Evolutionary conservation across 2,888 invertebrate genomes (phyloP), one percentile per base, ranked within the genome.

Genomic region (Chrysolina oricalcia): DNA sequence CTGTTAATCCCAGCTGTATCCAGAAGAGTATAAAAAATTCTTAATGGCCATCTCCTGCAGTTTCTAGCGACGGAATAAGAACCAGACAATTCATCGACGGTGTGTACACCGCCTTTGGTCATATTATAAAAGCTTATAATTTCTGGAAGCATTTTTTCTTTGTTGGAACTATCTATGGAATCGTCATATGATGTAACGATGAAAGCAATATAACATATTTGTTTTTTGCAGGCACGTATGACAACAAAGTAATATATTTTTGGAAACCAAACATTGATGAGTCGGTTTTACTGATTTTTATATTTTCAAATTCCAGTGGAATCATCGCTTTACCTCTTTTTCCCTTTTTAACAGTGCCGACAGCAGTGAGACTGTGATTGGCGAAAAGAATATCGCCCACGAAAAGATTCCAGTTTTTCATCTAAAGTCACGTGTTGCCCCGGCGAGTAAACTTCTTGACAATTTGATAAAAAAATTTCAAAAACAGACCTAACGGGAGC

Each of bases 271-370:
- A 48, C n/a, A 48, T 48, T 3, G n/a, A 48, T 48, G 48, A 48
- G 48, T 48, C 15, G 48, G 13, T 48, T 48, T 48, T 48, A 4
- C 15, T 48, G n/a, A 48, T 48, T 48, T 48, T 48, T n/a, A 48
- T 48, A 48, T 48, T 48, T 48, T 48, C 48, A 48, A 48, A 48
- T 48, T 48, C 48, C 11, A 15, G 48, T 48, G 48, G 48, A 48
- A 48, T 48, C 3, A 48, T 48, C 15, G 11, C 15, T 48, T 48
- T n/a, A 48, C 48, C 48, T n/a, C 11, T 48, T 48, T 48, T 48
- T 11, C 48, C 48, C 48, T 48, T 48, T 48, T 15, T 48, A 48
- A 48, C 48, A 48, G 15, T 48, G 3, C 48, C 48, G 48, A 48
- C 48, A 48, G n/a, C 48, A 15, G 48, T 48, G 11, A 48, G 8